Conservation (phyloP, 2,113 vertebrate genomes). For the Brachirus orientalis region DNA sequence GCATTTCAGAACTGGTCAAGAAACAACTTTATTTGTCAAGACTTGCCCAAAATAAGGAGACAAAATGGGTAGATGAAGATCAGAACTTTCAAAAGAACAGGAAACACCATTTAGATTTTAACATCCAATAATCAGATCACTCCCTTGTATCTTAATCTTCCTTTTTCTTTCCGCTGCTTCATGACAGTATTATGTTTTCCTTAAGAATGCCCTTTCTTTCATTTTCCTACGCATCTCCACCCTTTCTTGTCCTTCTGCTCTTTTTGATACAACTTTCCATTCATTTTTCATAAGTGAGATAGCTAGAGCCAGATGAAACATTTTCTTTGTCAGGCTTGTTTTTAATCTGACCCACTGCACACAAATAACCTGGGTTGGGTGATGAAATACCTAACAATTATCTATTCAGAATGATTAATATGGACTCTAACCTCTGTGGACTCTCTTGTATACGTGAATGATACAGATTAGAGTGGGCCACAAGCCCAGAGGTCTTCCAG, state of each 20-base stretch:
- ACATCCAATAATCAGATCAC: conserved; percentile 11
- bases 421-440: conserved; percentile 63
- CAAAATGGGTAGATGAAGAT: background rate
- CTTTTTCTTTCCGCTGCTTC: background rate
- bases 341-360: conserved; percentile 67
- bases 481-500: conserved; percentile 64
- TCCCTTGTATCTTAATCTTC: conserved; percentile 6
- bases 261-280: conserved; percentile 59
- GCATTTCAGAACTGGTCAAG: conserved; percentile 8
- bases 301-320: conserved; percentile 57
- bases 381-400: conserved; percentile 73
- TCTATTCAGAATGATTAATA: conserved; percentile 76
- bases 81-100: conserved; percentile 8
- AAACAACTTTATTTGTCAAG: conserved; percentile 16
- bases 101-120: conserved; percentile 14
- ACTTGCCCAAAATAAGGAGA: conserved; percentile 16
- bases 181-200: conserved; percentile 28
- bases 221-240: conserved; percentile 11
- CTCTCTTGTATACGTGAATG: conserved; percentile 55
- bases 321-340: conserved; percentile 61
- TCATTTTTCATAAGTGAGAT: conserved; percentile 62
- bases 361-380: conserved; percentile 69
- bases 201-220: conserved; percentile 4
- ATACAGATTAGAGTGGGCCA: conserved; percentile 66
- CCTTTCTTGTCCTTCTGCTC: conserved; percentile 24